A percentile compares a stretch with the other conserved stretches of the same genome.
Evolutionary conservation across 2,113 vertebrate genomes (phyloP).

Genomic region (Oreochromis aureus): DNA sequence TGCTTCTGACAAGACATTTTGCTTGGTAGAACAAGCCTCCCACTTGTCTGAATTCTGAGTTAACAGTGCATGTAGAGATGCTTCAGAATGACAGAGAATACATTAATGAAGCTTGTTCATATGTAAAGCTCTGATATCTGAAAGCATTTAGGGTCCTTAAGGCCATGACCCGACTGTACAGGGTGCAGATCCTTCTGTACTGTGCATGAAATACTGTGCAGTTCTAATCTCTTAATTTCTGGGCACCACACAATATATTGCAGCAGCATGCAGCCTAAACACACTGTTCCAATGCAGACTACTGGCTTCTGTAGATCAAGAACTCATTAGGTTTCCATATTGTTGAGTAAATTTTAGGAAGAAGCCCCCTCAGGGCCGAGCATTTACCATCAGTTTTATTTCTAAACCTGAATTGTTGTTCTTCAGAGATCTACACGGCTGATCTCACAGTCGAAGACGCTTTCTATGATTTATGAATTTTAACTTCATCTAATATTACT

Average conservation of each 20-base stretch:
- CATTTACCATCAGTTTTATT: not conserved
- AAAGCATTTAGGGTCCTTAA: not conserved
- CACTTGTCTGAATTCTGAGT: not conserved
- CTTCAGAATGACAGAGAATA: not conserved
- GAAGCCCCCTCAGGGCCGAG: not conserved
- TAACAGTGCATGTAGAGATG: not conserved
- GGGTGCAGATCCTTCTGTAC: not conserved
- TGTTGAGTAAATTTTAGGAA: not conserved
- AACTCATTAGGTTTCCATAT: not conserved
- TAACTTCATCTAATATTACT: not conserved
- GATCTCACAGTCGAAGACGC: not conserved
- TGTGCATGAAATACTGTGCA: not conserved
- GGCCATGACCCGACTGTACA: not conserved
- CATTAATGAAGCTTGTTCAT: not conserved
- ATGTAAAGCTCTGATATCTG: not conserved
- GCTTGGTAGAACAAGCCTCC: not conserved
- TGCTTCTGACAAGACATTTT: not conserved
- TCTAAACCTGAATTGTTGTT: not conserved
- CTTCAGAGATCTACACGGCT: fast-evolving
- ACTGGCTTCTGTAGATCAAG: not conserved
- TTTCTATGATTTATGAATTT: not conserved
- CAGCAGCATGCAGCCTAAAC: not conserved
- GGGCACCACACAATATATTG: not conserved
- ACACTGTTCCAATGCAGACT: not conserved
- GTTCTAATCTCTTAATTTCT: not conserved